phyloP scores from a whole-genome alignment of 2,113 vertebrate genomes.

The Stegostoma tigrinum region DNA sequence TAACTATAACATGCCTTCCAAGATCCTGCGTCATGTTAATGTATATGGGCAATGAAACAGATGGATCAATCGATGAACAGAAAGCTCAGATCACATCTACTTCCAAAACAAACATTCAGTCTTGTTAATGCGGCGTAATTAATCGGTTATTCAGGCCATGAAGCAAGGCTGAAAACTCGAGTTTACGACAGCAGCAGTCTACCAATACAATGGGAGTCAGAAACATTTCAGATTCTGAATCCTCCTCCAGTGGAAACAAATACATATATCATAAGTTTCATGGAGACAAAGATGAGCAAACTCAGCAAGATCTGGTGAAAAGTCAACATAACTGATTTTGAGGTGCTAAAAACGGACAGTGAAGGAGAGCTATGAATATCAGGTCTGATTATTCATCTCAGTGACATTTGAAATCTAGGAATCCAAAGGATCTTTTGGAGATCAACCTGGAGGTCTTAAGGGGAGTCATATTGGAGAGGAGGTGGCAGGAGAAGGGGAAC shows the following conservation, averaged over 20 bases:
- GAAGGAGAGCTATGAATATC: too few relatives aligned
- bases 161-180: neutral
- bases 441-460: too few relatives aligned
- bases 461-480: too few relatives aligned
- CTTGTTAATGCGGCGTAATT: too few relatives aligned
- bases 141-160: neutral
- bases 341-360: too few relatives aligned
- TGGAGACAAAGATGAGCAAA: neutral
- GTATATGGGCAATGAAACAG: neutral
- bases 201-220: neutral
- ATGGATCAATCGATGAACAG: neutral
- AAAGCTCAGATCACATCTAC: neutral
- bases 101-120: neutral
- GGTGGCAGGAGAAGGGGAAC: too few relatives aligned
- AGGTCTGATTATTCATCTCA: too few relatives aligned
- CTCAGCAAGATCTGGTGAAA: too few relatives aligned
- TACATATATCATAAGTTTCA: neutral
- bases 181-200: neutral
- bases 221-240: neutral
- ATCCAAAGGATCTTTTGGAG: too few relatives aligned
- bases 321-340: too few relatives aligned
- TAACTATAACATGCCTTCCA: neutral
- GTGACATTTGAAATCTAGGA: too few relatives aligned
- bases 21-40: neutral
- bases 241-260: neutral